These are phyloP conservation scores for Hydrozoanthus tunicans DNA, from an alignment of 64 coral and sea anemone species.

Conservation along the genomic window DNA sequence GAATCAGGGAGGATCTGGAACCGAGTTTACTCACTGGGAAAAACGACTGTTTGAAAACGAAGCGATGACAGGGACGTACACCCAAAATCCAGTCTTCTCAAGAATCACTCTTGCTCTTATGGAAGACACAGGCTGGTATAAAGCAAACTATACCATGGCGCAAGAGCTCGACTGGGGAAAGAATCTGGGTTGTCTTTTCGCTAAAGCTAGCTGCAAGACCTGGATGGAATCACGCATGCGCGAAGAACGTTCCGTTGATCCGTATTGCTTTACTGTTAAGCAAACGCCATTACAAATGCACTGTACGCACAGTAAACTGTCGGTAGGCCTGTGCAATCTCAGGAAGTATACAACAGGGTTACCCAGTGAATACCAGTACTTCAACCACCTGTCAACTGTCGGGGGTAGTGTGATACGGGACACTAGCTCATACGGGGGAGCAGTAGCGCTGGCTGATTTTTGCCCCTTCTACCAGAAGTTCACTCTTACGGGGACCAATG, in stretches of 20 bases:
- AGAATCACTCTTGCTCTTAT: constrained; percentile 86
- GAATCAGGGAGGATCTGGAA: constrained; percentile 89
- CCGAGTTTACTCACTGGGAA: constrained; percentile 96
- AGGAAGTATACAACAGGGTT: constrained; percentile 61
- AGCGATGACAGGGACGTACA: constrained; percentile 99
- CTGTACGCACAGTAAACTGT: constrained; percentile 91
- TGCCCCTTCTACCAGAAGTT: constrained; percentile 97
- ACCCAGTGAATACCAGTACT: constrained; percentile 83
- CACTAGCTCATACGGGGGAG: constrained; percentile 79
- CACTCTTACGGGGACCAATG: constrained; percentile 80
- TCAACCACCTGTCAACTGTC: constrained; percentile 73
- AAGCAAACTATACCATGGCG: constrained; percentile 84
- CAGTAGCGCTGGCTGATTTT: constrained; percentile 85
- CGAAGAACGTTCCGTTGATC: constrained; percentile 49
- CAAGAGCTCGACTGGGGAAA: constrained; percentile 89
- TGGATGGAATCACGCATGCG: constrained; percentile 87
- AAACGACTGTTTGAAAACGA: constrained; percentile 99
- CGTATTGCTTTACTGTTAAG: constrained; percentile 83
- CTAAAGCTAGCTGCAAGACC: constrained; percentile 87
- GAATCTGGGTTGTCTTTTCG: constrained; percentile 87
- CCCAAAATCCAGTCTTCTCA: constrained; percentile 97
- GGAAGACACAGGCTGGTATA: constrained; percentile 97
- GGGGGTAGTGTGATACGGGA: constrained; percentile 62
- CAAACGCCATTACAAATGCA: constrained; percentile 80
- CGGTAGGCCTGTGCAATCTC: constrained; percentile 86